phyloP scores from a whole-genome alignment of 2,888 invertebrate species.

The Acanthosepion esculentum region DNA sequence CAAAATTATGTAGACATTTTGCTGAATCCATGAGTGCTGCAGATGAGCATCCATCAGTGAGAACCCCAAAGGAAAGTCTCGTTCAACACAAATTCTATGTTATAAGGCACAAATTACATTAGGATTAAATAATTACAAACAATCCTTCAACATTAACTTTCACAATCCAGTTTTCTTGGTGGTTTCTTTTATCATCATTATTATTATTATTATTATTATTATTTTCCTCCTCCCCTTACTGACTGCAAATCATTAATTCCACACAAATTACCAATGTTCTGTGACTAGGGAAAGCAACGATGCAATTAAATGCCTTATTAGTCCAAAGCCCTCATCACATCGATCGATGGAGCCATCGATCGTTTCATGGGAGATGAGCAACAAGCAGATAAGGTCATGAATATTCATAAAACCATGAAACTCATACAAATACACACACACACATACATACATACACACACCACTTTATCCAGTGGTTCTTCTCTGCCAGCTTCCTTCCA shows the following conservation, averaged over 20 bases:
- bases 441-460: too few species aligned
- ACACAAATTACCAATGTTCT: constrained; percentile 23
- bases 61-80: too few species aligned
- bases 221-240: not conserved
- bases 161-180: too few species aligned
- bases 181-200: too few species aligned
- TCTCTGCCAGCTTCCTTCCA: not conserved
- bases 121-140: not conserved
- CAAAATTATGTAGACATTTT: too few species aligned
- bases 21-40: too few species aligned
- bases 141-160: not conserved
- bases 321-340: constrained; percentile 10
- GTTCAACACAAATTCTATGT: too few species aligned
- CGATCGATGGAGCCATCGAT: not conserved
- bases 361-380: constrained; percentile 7
- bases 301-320: constrained; percentile 33
- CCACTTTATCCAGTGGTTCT: too few species aligned
- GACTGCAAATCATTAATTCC: not conserved
- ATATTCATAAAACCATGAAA: constrained; percentile 13
- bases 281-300: constrained; percentile 13
- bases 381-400: constrained; percentile 22
- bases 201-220: too few species aligned
- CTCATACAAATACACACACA: not conserved
- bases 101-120: not conserved
- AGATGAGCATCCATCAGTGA: too few species aligned